Evolutionary conservation across 2,888 invertebrate species (phyloP).

Genomic region (Agriopis leucophaearia): DNA sequence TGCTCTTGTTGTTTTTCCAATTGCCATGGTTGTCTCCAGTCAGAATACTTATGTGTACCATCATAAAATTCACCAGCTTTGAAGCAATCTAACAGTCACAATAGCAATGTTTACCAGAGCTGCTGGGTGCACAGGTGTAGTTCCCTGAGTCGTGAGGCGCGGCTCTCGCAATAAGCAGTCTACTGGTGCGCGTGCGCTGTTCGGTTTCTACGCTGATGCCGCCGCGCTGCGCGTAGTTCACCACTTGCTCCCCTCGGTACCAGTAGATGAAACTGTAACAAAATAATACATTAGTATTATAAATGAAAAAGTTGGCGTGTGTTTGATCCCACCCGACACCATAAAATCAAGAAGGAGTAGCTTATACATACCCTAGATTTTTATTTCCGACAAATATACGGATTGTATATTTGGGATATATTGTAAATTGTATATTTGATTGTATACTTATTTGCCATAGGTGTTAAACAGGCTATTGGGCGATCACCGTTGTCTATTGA

Average conservation of each 20-base stretch:
- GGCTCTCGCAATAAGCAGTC: constrained; percentile 94
- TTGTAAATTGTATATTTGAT: too few species aligned
- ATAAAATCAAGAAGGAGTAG: too few species aligned
- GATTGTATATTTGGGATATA: too few species aligned
- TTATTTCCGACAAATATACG: too few species aligned
- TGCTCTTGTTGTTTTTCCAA: background rate
- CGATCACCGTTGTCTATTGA: too few species aligned
- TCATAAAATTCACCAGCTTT: background rate
- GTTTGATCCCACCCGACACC: too few species aligned
- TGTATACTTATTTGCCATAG: too few species aligned
- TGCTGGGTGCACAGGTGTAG: constrained; percentile 95
- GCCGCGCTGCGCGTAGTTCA: constrained; percentile 94
- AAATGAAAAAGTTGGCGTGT: background rate
- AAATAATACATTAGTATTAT: background rate
- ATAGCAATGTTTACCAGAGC: constrained; percentile 85
- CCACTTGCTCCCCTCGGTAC: constrained; percentile 94
- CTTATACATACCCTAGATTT: too few species aligned
- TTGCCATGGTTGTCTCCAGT: background rate
- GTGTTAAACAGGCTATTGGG: too few species aligned
- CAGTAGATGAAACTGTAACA: constrained; percentile 90
- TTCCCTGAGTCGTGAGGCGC: constrained; percentile 94
- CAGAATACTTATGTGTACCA: background rate
- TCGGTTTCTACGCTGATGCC: constrained; percentile 96
- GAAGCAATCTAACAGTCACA: background rate
- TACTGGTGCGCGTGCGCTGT: constrained; percentile 93